These are phyloP conservation scores for Gallinago paraguaiae DNA, from an alignment of 2,113 vertebrate genomes.

Conservation along the genomic window DNA sequence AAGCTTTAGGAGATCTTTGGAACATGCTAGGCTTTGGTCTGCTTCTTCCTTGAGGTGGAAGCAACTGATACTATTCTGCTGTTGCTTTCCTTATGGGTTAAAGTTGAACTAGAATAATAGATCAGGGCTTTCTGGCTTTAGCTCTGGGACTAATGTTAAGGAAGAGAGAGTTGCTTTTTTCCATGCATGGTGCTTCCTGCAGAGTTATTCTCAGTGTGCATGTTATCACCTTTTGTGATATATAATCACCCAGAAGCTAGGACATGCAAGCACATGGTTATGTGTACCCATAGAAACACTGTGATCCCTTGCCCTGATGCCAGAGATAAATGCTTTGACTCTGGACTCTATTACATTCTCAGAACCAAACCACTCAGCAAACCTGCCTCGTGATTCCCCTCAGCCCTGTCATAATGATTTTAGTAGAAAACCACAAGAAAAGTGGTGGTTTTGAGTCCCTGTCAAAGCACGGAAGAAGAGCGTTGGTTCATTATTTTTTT, in stretches of 20 bases:
- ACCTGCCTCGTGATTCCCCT: slow-evolving; percentile 55
- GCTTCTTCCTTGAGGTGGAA: background rate
- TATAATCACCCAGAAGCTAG: slow-evolving; percentile 11
- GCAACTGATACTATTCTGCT: background rate
- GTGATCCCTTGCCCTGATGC: slow-evolving; percentile 44
- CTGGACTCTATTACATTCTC: slow-evolving; percentile 27
- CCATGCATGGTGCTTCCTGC: background rate
- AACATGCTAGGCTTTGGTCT: background rate
- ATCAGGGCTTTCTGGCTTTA: slow-evolving; percentile 28
- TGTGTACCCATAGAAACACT: slow-evolving; percentile 31
- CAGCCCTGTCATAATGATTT: slow-evolving; percentile 58
- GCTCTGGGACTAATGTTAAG: background rate
- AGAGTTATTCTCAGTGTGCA: background rate
- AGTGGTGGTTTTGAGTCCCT: slow-evolving; percentile 32
- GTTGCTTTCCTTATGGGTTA: background rate
- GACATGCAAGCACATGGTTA: slow-evolving; percentile 32
- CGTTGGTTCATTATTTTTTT: background rate
- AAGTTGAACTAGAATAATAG: slow-evolving; percentile 15
- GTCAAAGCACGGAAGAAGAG: slow-evolving; percentile 27
- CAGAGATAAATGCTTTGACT: slow-evolving; percentile 23
- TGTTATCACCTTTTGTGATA: slow-evolving; percentile 42
- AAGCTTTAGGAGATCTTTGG: background rate
- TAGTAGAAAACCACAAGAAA: slow-evolving; percentile 67
- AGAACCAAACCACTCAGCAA: slow-evolving; percentile 48
- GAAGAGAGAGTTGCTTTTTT: background rate